Base-by-base conservation (phyloP, 1,140 invertebrate genomes). In the Apolygus lucorum region DNA sequence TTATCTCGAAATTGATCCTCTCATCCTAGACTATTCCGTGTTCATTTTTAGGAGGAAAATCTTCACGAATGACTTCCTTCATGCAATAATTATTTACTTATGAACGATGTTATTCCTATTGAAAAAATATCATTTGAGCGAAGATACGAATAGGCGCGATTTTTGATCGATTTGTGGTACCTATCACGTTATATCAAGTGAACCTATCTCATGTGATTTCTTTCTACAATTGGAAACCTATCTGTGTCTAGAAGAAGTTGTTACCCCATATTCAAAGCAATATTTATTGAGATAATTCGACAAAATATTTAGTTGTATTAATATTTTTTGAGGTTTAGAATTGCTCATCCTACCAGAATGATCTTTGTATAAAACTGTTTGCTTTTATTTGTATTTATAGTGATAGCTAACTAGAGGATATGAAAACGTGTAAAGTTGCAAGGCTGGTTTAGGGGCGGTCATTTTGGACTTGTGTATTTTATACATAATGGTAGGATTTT, bases 381-480 rank as follows among this genome's bases (percentile, higher is more conserved):
- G 54, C 62, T 64, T 34, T 65, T 28, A 69, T 69, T 64, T 59
- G 54, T 17, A 17, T 14, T 59, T 59, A 59, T 49, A 49, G 17
- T 49, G 8, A 17, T 49, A 49, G 24, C 26, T 54, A 68, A 28
- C 29, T 22, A 29, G 24, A 21, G 24, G 52, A 63, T 59, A 21
- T 54, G 34, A 64, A 49, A 28, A 25, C 28, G 8, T 24, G 63
- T 63, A 63, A 28, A 28, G 63, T 69, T 34, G n/a, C 29, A 34
- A 69, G 29, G 24, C 26, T 52, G 67, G 54, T 59, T 14, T 14
- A 42, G 34, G 34, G 29, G 52, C 52, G 26, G 52, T 69, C 68
- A 69, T 42, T 28, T 64, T 64, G 24, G 67, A 68, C 67, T 68
- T 68, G 67, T 69, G 68, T 64, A 69, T 69, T 69, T 69, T 69